phyloP scores from a whole-genome alignment of 2,113 vertebrate genomes.

The Gasterosteus aculeatus region DNA sequence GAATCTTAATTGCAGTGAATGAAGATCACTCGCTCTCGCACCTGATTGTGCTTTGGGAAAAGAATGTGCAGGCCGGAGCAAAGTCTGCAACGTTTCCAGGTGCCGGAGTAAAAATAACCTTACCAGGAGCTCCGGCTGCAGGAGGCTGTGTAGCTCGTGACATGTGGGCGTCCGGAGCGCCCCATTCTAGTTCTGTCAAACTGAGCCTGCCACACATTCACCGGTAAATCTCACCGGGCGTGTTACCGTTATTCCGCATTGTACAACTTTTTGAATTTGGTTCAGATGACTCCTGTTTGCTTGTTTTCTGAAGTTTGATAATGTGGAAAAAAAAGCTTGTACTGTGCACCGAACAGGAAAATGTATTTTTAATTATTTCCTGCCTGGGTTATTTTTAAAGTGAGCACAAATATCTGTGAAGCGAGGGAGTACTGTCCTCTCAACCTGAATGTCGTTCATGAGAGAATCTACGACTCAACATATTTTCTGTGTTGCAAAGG shows the following conservation, averaged over 20 bases:
- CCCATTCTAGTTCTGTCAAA: conserved; percentile 84
- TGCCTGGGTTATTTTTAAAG: conserved; percentile 23
- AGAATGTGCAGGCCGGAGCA: conserved; percentile 81
- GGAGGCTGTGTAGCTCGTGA: conserved; percentile 66
- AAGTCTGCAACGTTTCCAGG: conserved; percentile 86
- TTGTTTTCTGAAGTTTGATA: conserved; percentile 24
- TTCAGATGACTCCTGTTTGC: conserved; percentile 38
- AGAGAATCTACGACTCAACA: background rate
- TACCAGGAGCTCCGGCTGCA: conserved; percentile 68
- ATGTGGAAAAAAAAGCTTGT: conserved; percentile 11
- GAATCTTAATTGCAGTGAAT: conserved; percentile 95
- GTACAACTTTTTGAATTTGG: conserved; percentile 34
- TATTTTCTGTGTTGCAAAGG: background rate
- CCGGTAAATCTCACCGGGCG: conserved; percentile 79
- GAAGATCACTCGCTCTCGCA: conserved; percentile 89
- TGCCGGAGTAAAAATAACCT: conserved; percentile 90
- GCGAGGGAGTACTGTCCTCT: background rate
- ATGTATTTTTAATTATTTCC: conserved; percentile 17
- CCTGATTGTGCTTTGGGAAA: conserved; percentile 85
- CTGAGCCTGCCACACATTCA: conserved; percentile 69
- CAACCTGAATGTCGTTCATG: background rate
- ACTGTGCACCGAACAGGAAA: conserved; percentile 23
- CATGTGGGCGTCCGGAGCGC: conserved; percentile 83
- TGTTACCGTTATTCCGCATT: conserved; percentile 85
- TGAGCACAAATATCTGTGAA: conserved; percentile 4